Evolutionary conservation across 2,888 invertebrate genomes (phyloP), one percentile per base, ranked within the genome.

Genomic region (Phymatocera aterrima): DNA sequence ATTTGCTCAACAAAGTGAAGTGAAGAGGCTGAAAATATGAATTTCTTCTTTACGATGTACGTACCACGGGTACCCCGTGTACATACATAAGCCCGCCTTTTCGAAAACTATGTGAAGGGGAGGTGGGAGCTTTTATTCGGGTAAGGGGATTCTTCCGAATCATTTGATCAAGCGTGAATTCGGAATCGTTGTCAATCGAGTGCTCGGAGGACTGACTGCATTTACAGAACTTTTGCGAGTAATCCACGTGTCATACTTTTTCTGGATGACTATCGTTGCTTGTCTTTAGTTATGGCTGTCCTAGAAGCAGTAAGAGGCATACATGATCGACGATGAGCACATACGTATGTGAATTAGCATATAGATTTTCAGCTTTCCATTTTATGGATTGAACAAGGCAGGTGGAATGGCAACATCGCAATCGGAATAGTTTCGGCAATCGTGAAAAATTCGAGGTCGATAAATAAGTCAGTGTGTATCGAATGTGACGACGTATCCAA

Each of bases 71-170:
- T 28, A 57, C 28, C 57, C 28, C 57, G 24, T n/a, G n/a, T n/a
- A n/a, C n/a, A n/a, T n/a, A n/a, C n/a, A n/a, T 57, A 28, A 57
- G 57, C 57, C 28, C 57, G 15, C 2, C 37, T 15, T 34, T 64
- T 64, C 34, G 37, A 37, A 64, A 37, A 18, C n/a, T 37, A 34
- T 15, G n/a, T 34, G 21, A 8, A 4, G 24, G 1, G 0, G 54
- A 24, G 24, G 24, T 5, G 61, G 61, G 61, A 18, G 61, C 18
- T 64, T 64, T 64, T 37, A 64, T 64, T 34, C 34, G 37, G 61
- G 57, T n/a, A n/a, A n/a, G n/a, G n/a, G n/a, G n/a, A n/a, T 37
- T 64, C 61, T 64, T 64, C 61, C 61, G 34, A 64, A 64, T 64
- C 61, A 64, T 64, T 64, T 64, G 61, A 64, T 64, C 37, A 34